Evolutionary conservation across 2,113 vertebrate genomes (phyloP), one percentile per base, ranked within the genome.

Genomic region (Chionodraco myersi): DNA sequence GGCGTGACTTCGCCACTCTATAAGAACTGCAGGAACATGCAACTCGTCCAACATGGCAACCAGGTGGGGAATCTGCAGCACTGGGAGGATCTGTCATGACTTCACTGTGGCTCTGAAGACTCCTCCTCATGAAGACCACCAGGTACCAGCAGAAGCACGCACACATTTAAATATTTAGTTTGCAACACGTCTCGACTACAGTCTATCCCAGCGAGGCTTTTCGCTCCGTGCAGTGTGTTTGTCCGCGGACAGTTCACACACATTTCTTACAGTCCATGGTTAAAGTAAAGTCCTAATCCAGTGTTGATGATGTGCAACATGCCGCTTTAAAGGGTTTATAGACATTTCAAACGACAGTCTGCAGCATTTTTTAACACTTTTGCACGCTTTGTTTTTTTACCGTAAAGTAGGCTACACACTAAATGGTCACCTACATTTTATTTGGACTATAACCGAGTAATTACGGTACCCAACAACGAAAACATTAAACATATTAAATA

Each of bases 31-130:
- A 26, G 26, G 26, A 26, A 26, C 26, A 26, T 26, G 26, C 26
- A 2, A 26, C 26, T 26, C 26, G 12, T 57, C 57, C 84, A 92
- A 91, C 1, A 96, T 96, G 96, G 92, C 93, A n/a, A 90, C 96
- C 3, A 91, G 91, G 66, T 97, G 96, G 97, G 97, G 96, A 0
- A 94, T 98, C 75, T 95, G 96, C 66, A 88, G 95, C 0, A 94
- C 90, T 0, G 97, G 97, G 26, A 94, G 91, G n/a, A 97, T 97
- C 89, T 92, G 95, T 79, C 82, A 93, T 34, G 96, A 97, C 71
- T 97, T 97, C 78, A 86, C 94, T 0, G 93, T 95, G 16, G 92
- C 94, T 4, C 82, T 97, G 81, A 93, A 86, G 71, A 90, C 90
- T 16, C 95, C 97, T 52, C 92, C 95, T 8, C 41, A 85, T 12